Evolutionary conservation across 2,888 invertebrate species (phyloP).

Genomic region (Drosophila differens): DNA sequence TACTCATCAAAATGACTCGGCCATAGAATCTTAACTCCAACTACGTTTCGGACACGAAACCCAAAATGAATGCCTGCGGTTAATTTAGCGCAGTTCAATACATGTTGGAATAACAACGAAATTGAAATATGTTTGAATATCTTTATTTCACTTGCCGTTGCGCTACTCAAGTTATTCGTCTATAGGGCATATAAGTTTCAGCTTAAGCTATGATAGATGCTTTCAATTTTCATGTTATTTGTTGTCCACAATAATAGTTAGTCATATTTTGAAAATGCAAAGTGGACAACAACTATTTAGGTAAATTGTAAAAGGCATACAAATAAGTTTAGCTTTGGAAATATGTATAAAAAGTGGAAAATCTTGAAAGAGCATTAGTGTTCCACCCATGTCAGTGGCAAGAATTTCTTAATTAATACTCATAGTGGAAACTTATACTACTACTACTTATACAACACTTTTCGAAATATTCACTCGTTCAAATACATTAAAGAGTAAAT

Average conservation of each 20-base stretch:
- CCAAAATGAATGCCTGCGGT: constrained; percentile 74
- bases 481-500: not conserved
- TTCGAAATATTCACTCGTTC: not conserved
- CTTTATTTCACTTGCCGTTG: constrained; percentile 53
- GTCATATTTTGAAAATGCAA: not conserved
- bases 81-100: constrained; percentile 74
- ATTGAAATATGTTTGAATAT: constrained; percentile 71
- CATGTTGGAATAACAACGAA: constrained; percentile 57
- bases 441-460: not conserved
- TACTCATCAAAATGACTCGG: constrained; percentile 77
- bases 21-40: constrained; percentile 46
- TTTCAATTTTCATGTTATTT: not conserved
- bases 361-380: not conserved
- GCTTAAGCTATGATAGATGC: not conserved
- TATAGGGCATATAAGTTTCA: constrained; percentile 23
- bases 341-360: too few relatives aligned
- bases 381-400: too few relatives aligned
- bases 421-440: not conserved
- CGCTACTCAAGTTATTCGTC: constrained; percentile 21
- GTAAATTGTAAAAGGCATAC: not conserved
- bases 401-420: not conserved
- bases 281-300: not conserved
- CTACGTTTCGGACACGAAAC: constrained; percentile 40
- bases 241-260: not conserved
- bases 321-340: too few relatives aligned